Base-by-base conservation (phyloP, 2,797 vertebrate species). In the Malurus splendens region DNA sequence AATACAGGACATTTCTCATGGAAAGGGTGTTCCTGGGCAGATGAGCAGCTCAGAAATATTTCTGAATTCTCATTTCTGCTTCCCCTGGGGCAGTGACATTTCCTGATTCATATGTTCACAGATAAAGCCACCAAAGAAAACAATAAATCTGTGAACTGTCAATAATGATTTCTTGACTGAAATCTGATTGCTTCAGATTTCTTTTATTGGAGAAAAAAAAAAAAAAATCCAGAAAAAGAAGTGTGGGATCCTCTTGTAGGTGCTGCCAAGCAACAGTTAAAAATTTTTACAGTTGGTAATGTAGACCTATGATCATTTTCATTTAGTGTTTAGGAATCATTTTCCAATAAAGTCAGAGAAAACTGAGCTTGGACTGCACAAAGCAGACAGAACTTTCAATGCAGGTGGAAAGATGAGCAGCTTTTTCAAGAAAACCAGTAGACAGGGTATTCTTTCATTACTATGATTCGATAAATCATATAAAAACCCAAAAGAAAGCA, bases 361-460 rank as follows among this genome's bases (percentile, higher is more conserved):
- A 80, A n/a, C 18, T 33, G 62, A 57, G 42, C 23, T 56, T 41
- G 59, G 33, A 2, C 23, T 33, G 10, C 18, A 42, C 25, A 1
- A 0, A 7, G 24, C 3, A 0, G 8, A 30, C 19, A 61, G 52
- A 1, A 6, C 44, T 60, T 36, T 20, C 62, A 72, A 1, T 23
- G 30, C 8, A 66, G 38, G 11, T 55, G 56, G 30, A 13, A 50
- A 65, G 38, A 19, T 23, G 18, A 74, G 33, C 20, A 44, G 65
- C n/a, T 62, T 45, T 83, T 45, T 20, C 42, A n/a, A 33, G 17
- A 18, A 17, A 80, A 18, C 7, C 56, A 28, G 32, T 14, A 48
- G 9, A 11, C 7, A 18, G 41, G 6, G 39, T 50, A 30, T 52
- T 33, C 12, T 82, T 39, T 75, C 38, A 7, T 60, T 48, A 10